Base-by-base conservation (phyloP, 2,797 vertebrate genomes). In the Phalloptychus januarius region DNA sequence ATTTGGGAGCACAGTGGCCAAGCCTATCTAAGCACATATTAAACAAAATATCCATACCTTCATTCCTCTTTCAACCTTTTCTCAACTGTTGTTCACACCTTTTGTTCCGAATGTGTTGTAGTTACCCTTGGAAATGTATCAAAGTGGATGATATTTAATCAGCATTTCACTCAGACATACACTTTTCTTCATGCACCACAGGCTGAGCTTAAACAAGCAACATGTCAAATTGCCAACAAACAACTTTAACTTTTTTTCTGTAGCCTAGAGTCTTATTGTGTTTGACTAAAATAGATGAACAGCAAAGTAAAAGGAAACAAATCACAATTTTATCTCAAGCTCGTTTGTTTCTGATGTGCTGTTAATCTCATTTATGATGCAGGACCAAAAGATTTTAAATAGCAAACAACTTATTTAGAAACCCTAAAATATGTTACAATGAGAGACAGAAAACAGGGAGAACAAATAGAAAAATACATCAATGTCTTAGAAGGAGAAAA, bases 21-120 rank as follows among this genome's bases (percentile, higher is more conserved):
- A 91, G 79, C 82, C 87, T 85, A 79, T 90, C 82, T 86, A 85
- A 86, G 84, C 86, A 88, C 61, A 56, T 52, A 28, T n/a, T n/a
- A n/a, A n/a, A n/a, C n/a, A n/a, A n/a, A n/a, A n/a, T n/a, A n/a
- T n/a, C n/a, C 61, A 56, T 52, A 28, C 13, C 65, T 81, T 79
- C 31, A 44, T 80, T 76, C 28, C 42, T 81, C 48, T 52, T 78
- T 46, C 52, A 56, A 1, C n/a, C 33, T 12, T n/a, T 20, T 18
- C 54, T 44, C 45, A 58, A 42, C 65, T 71, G 65, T 78, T 70
- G 31, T 76, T 71, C 69, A 73, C 82, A 74, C 67, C 72, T 63
- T 85, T 88, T 87, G 74, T 85, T 70, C 83, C 76, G 83, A 72
- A 80, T 45, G 38, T 46, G 46, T 58, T 16, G 76, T 73, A 74